Conservation (phyloP, 2,113 vertebrate species). For the Chloroceryle aenea region DNA sequence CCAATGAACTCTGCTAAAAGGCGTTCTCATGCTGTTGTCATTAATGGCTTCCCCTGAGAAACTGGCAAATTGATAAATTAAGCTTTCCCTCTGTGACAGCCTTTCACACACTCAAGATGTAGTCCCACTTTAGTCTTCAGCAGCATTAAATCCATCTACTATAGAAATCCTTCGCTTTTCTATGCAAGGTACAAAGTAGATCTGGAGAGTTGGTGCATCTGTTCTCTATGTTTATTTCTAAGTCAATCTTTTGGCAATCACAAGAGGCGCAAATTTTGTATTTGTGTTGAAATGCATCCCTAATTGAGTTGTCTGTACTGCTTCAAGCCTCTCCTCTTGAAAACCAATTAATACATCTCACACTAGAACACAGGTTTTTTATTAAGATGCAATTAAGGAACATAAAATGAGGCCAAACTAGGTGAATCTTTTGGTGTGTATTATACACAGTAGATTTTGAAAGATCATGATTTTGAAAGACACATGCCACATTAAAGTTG, state of each 20-base stretch:
- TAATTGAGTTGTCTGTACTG: constrained; percentile 50
- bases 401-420: constrained; percentile 49
- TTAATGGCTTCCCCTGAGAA: constrained; percentile 57
- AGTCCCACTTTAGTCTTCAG: constrained; percentile 23
- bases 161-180: constrained; percentile 24
- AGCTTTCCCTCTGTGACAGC: constrained; percentile 49
- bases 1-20: constrained; percentile 31
- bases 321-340: constrained; percentile 38
- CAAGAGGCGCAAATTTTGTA: constrained; percentile 19
- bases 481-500: too few relatives aligned
- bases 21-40: constrained; percentile 48
- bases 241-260: constrained; percentile 1
- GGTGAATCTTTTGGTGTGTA: constrained; percentile 28
- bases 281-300: constrained; percentile 20
- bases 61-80: constrained; percentile 63
- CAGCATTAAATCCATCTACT: constrained; percentile 33
- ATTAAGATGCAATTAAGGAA: constrained; percentile 61
- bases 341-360: constrained; percentile 60
- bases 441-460: constrained; percentile 27
- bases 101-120: constrained; percentile 7
- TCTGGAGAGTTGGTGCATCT: background rate
- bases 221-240: background rate
- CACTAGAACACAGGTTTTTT: constrained; percentile 49
- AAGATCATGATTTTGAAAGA: too few relatives aligned
- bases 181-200: background rate